phyloP scores from a whole-genome alignment of 2,113 vertebrate genomes.

The Chaenogobius annularis region DNA sequence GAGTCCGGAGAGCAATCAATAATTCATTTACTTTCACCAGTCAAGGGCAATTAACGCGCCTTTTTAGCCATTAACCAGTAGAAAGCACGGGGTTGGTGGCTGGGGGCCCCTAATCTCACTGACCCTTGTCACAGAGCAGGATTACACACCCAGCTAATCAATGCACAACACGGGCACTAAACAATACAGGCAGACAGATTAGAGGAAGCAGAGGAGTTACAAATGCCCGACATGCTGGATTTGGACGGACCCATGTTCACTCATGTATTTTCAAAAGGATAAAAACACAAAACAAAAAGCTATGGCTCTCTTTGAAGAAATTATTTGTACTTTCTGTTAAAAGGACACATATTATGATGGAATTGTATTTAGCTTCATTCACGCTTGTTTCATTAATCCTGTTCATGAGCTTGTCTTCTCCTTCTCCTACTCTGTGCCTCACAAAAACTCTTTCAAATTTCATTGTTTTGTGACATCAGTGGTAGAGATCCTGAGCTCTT shows the following conservation, averaged over 20 bases:
- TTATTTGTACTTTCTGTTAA: no score
- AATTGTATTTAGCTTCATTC: not conserved
- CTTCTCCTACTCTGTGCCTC: no score
- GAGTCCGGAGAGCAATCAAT: slow-evolving; percentile 77
- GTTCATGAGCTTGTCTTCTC: no score
- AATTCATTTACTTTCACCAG: slow-evolving; percentile 84
- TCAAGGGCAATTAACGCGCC: slow-evolving; percentile 81
- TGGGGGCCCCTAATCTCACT: slow-evolving; percentile 70
- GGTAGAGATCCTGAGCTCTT: no score
- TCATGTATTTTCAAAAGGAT: not conserved
- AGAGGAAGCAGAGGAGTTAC: slow-evolving; percentile 54
- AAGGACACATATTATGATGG: no score
- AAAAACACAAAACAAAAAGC: not conserved
- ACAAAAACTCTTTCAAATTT: no score
- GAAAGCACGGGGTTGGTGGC: slow-evolving; percentile 57
- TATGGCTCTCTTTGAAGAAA: no score
- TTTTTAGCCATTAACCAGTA: slow-evolving; percentile 72
- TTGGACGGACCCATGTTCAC: slow-evolving; percentile 41
- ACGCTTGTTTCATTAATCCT: not conserved
- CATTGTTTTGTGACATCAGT: no score
- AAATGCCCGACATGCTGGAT: slow-evolving; percentile 54
- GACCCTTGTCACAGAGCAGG: slow-evolving; percentile 75
- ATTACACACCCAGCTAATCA: slow-evolving; percentile 72
- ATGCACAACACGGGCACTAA: slow-evolving; percentile 50
- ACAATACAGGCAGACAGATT: slow-evolving; percentile 42